A percentile compares a stretch with the other conserved stretches of the same genome.
Evolutionary conservation across 2,113 vertebrate species (phyloP).

Genomic region (Istiophorus platypterus): DNA sequence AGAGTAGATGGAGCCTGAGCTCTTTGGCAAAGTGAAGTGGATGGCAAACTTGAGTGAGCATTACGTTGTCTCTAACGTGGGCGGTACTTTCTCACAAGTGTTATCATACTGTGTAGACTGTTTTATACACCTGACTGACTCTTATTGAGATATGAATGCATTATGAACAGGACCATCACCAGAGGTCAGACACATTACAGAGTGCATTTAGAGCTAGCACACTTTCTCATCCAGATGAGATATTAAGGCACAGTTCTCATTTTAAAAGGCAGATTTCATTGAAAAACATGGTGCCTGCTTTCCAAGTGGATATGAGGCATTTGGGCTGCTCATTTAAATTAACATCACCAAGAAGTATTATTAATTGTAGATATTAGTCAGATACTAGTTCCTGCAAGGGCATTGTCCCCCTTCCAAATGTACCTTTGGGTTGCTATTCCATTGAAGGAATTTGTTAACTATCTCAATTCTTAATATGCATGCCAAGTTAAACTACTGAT

Average conservation of each 20-base stretch:
- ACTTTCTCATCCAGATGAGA: neutral
- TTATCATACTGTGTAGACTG: neutral
- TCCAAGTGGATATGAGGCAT: neutral
- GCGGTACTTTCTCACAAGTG: constrained; percentile 34
- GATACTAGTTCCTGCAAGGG: neutral
- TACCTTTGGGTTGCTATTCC: neutral
- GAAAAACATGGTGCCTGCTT: neutral
- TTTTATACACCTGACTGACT: constrained; percentile 36
- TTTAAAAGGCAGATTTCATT: neutral
- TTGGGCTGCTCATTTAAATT: neutral
- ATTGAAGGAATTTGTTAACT: neutral
- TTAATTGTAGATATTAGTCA: neutral
- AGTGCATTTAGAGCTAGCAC: neutral
- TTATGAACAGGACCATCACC: neutral
- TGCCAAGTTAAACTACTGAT: neutral
- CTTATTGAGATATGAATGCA: constrained; percentile 2
- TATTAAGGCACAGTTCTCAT: neutral
- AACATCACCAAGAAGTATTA: neutral
- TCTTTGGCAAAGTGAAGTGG: neutral
- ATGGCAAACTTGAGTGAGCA: neutral
- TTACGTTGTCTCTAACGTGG: constrained; percentile 8
- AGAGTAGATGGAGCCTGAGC: neutral
- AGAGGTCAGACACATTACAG: constrained; percentile 15
- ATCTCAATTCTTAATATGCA: neutral
- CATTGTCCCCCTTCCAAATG: neutral